Evolutionary conservation across 1,140 invertebrate genomes (phyloP).

Genomic region (Vollenhovia emeryi): DNA sequence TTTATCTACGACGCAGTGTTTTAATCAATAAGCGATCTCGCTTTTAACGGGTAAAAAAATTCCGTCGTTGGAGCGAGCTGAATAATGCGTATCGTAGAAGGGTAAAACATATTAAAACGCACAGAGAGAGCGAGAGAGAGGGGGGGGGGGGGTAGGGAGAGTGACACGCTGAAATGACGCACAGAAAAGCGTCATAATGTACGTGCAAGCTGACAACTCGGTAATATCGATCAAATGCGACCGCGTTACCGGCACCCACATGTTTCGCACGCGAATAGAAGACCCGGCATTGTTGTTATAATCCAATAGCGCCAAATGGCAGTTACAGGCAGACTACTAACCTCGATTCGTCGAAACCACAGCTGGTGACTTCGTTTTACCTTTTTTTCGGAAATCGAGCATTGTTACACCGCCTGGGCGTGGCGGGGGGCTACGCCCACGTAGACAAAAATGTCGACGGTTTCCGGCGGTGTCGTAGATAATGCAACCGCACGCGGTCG

Average conservation of each 20-base stretch:
- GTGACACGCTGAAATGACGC: conserved; percentile 38
- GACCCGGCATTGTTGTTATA: conserved; percentile 57
- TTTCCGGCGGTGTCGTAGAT: conserved; percentile 55
- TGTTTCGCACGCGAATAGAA: conserved; percentile 58
- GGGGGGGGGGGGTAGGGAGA: too few relatives aligned
- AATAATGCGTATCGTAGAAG: not conserved
- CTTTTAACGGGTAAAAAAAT: not conserved
- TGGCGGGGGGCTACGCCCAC: conserved; percentile 45
- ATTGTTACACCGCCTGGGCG: conserved; percentile 42
- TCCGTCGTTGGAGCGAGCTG: not conserved
- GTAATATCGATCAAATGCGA: conserved; percentile 61
- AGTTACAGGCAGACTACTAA: conserved; percentile 55
- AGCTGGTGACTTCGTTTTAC: conserved; percentile 44
- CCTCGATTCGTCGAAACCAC: conserved; percentile 53
- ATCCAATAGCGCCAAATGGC: conserved; percentile 61
- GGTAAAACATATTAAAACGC: conserved; percentile 16
- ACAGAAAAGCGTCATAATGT: conserved; percentile 55
- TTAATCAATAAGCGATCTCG: not conserved
- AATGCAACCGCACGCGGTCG: conserved; percentile 35
- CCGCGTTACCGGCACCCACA: conserved; percentile 58
- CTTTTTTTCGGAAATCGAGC: conserved; percentile 49
- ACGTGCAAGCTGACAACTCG: conserved; percentile 49
- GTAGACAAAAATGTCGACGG: conserved; percentile 48
- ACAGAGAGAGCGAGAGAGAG: too few relatives aligned
- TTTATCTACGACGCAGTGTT: not conserved